Conservation (phyloP, 2,888 invertebrate species). For the Boloria selene region DNA sequence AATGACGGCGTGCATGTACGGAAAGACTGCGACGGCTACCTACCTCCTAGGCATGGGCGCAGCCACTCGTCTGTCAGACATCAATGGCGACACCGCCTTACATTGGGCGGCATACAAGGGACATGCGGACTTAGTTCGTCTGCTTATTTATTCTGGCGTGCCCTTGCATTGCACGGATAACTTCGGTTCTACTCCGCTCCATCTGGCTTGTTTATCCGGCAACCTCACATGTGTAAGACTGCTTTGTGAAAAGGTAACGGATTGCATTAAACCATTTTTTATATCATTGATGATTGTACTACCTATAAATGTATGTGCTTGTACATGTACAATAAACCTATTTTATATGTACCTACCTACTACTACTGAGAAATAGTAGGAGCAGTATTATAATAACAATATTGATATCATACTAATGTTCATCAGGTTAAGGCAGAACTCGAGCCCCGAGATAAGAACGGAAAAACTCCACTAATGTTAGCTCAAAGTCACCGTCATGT, state of each 20-base stretch:
- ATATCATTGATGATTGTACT: too few relatives aligned
- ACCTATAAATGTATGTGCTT: too few relatives aligned
- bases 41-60: conserved; percentile 95
- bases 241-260: conserved; percentile 90
- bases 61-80: conserved; percentile 91
- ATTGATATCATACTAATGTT: neutral
- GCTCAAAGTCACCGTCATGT: conserved; percentile 94
- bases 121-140: conserved; percentile 92
- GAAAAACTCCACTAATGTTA: conserved; percentile 94
- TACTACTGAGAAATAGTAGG: too few relatives aligned
- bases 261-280: too few relatives aligned
- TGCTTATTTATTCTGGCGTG: conserved; percentile 95
- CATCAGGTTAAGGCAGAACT: conserved; percentile 91
- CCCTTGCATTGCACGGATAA: conserved; percentile 95
- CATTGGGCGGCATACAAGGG: conserved; percentile 98
- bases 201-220: conserved; percentile 94
- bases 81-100: conserved; percentile 95
- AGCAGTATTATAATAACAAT: too few relatives aligned
- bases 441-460: conserved; percentile 94
- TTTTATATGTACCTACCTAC: neutral
- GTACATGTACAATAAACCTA: too few relatives aligned
- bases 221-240: conserved; percentile 93
- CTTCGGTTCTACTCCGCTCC: conserved; percentile 95
- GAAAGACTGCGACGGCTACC: conserved; percentile 93
- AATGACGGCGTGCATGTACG: conserved; percentile 97